Percentiles rank a stretch among this genome's conserved stretches.
These are phyloP conservation scores for Trichonephila clavipes DNA, from an alignment of 1,140 invertebrate species.

Conservation along the genomic window DNA sequence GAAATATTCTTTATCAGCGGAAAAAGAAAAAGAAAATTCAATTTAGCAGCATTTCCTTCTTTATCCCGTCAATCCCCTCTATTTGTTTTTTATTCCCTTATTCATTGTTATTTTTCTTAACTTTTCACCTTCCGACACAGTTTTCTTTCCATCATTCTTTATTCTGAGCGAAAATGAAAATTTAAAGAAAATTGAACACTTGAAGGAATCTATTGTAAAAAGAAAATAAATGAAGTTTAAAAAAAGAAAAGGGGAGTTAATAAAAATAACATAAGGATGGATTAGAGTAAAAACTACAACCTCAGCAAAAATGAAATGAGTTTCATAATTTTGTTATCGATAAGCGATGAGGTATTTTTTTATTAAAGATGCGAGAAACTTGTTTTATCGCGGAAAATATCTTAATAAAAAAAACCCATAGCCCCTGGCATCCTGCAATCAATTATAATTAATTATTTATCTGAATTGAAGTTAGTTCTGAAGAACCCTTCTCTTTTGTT, in stretches of 20 bases:
- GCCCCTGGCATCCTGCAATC: too few relatives aligned
- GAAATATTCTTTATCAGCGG: not conserved
- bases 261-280: not conserved
- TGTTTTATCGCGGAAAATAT: too few relatives aligned
- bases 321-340: not conserved
- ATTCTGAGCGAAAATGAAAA: not conserved
- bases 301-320: not conserved
- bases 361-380: not conserved
- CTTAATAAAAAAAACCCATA: too few relatives aligned
- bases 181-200: constrained; percentile 17
- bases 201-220: not conserved
- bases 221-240: not conserved
- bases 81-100: constrained; percentile 11
- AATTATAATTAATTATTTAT: too few relatives aligned
- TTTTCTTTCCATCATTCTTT: not conserved
- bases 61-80: not conserved
- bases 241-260: not conserved
- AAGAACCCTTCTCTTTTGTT: too few relatives aligned
- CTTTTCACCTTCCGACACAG: constrained; percentile 25
- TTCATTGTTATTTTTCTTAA: constrained; percentile 20
- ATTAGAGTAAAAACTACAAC: not conserved
- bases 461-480: too few relatives aligned
- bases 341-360: not conserved
- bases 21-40: constrained; percentile 2
- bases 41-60: not conserved